Conservation (phyloP, 2,113 vertebrate species). For the Solea solea region DNA sequence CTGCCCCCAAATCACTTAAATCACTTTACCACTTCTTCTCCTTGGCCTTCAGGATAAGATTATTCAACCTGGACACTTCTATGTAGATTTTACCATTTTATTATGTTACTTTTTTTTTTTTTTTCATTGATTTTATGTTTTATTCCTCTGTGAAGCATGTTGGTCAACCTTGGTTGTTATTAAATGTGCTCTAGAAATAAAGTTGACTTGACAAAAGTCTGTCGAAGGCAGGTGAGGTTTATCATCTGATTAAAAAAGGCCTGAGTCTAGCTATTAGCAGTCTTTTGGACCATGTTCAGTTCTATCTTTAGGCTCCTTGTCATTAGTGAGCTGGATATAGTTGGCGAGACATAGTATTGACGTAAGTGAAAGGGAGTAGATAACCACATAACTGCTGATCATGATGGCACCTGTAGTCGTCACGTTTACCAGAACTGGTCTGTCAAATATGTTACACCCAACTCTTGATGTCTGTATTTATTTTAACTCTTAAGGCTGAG, state of each 20-base stretch:
- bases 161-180: too few relatives aligned
- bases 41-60: too few relatives aligned
- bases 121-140: too few relatives aligned
- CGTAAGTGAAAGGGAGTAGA: constrained; percentile 44
- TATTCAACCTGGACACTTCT: too few relatives aligned
- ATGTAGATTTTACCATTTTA: too few relatives aligned
- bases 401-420: constrained; percentile 19
- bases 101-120: too few relatives aligned
- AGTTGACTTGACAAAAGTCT: too few relatives aligned
- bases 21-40: too few relatives aligned
- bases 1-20: too few relatives aligned
- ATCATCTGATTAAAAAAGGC: background rate
- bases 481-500: too few relatives aligned
- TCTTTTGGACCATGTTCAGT: constrained; percentile 36
- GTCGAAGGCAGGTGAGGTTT: background rate
- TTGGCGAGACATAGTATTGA: constrained; percentile 39
- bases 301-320: constrained; percentile 60
- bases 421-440: background rate
- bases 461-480: background rate
- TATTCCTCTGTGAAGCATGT: too few relatives aligned
- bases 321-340: constrained; percentile 37
- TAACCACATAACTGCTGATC: constrained; percentile 20
- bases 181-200: too few relatives aligned
- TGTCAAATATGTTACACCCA: constrained; percentile 17
- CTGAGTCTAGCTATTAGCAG: constrained; percentile 33